Base-by-base conservation (phyloP, 2,888 invertebrate species). In the Pherbina coryleti region DNA sequence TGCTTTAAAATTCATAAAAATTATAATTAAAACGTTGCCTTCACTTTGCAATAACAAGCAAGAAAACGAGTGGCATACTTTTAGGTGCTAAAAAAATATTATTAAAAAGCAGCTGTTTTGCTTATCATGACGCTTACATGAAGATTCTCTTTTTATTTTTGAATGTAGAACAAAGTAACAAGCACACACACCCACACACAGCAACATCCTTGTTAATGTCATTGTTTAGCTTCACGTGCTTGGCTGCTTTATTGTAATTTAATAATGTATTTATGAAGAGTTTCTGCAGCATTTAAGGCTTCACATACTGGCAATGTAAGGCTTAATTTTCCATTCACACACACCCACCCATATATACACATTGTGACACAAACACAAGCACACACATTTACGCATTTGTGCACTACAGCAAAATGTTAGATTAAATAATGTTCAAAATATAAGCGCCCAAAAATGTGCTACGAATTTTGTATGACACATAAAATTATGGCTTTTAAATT, bases 401-500 rank as follows among this genome's bases (percentile, higher is more conserved):
- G 57, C 34, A 14, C 53, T 5, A 9, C 2, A 11, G 28, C 60
- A 25, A 28, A 28, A 60, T 60, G 28, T 17, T 60, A 60, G 11
- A 60, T 60, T 60, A 60, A 22, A 44, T 28, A 71, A 71, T 31
- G 53, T 55, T 71, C 31, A 44, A n/a, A 37, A 37, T 28, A 25
- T 49, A 60, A 73, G 37, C 67, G 75, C 75, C 55, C 44, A 66
- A 37, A 51, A 64, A 60, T 75, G 34, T 66, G 53, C 53, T n/a
- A 51, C 55, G 31, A 37, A 44, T 67, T 67, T 66, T 53, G 28
- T 66, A 11, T 34, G 75, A 66, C 75, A 66, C 53, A 66, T 66
- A 53, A 53, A 64, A 66, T 73, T 73, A 44, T 37, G 34, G 5
- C 25, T 22, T 67, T 75, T 66, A 66, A 75, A 75, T 75, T 75